Conservation (phyloP, 2,888 invertebrate genomes). For the Liopterus haemorrhoidalis region DNA sequence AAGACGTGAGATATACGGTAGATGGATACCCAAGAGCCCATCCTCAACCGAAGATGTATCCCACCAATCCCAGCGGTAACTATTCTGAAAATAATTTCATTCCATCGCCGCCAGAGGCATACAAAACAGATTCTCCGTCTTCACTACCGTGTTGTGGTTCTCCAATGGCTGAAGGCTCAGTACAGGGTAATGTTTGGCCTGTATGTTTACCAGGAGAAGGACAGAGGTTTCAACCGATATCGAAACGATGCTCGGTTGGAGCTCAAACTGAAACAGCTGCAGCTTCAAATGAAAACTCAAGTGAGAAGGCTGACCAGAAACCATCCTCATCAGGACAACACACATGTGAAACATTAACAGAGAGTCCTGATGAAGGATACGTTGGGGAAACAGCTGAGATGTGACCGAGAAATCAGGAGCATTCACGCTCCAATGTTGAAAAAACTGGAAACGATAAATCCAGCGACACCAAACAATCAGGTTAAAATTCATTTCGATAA, state of each 20-base stretch:
- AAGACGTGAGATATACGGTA: conserved; percentile 67
- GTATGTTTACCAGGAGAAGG: conserved; percentile 47
- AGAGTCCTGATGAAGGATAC: conserved; percentile 83
- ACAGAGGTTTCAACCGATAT: conserved; percentile 27
- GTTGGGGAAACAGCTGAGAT: conserved; percentile 58
- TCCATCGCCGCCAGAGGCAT: conserved; percentile 66
- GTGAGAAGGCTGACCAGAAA: too few relatives aligned
- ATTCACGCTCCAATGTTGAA: conserved; percentile 1
- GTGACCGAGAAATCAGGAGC: conserved; percentile 8
- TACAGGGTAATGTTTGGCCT: conserved; percentile 52
- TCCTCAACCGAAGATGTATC: conserved; percentile 38
- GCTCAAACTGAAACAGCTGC: conserved; percentile 12
- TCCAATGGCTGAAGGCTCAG: conserved; percentile 27
- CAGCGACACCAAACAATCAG: background rate
- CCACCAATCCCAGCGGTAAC: conserved; percentile 29
- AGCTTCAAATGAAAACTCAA: conserved; percentile 21
- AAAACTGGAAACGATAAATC: background rate
- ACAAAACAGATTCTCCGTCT: conserved; percentile 54
- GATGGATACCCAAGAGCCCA: conserved; percentile 72
- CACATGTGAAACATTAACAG: conserved; percentile 50
- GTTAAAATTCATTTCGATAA: conserved; percentile 3
- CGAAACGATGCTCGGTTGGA: conserved; percentile 11
- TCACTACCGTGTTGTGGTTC: conserved; percentile 44
- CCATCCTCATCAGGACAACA: conserved; percentile 22
- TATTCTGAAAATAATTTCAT: conserved; percentile 54